Percentiles rank a stretch among this genome's conserved stretches.
Conservation (phyloP, 2,888 invertebrate genomes). For the Stegophylla sp. region DNA sequence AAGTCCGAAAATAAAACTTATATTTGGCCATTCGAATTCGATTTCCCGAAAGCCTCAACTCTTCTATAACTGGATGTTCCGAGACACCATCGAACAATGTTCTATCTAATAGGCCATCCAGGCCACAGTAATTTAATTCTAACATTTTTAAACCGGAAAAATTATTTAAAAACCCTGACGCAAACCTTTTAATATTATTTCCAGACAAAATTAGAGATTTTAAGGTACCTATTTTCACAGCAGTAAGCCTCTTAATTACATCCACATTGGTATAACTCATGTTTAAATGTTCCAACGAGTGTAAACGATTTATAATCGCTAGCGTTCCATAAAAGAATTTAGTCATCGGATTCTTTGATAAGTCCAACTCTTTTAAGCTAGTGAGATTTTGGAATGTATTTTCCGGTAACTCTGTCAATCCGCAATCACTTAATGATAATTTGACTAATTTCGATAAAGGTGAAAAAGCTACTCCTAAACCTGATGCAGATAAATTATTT, state of each 20-base stretch:
- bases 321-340: constrained; percentile 74
- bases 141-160: constrained; percentile 73
- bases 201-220: constrained; percentile 74
- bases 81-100: constrained; percentile 75
- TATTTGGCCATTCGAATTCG: constrained; percentile 71
- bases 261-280: constrained; percentile 78
- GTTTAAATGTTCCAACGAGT: constrained; percentile 73
- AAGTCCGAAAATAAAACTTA: constrained; percentile 74
- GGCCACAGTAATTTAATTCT: constrained; percentile 74
- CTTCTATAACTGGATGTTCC: constrained; percentile 72
- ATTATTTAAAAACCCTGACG: constrained; percentile 74
- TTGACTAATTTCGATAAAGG: constrained; percentile 73
- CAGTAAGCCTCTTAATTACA: constrained; percentile 72
- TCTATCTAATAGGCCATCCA: constrained; percentile 71
- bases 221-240: constrained; percentile 75
- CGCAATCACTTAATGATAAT: constrained; percentile 74
- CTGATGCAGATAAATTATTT: constrained; percentile 73
- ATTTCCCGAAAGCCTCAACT: constrained; percentile 75
- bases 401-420: constrained; percentile 71
- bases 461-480: constrained; percentile 72
- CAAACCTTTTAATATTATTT: constrained; percentile 72
- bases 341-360: constrained; percentile 75
- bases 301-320: constrained; percentile 73
- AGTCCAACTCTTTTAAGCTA: constrained; percentile 73
- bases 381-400: constrained; percentile 72